phyloP scores from a whole-genome alignment of 2,113 vertebrate genomes.

The Solea senegalensis region DNA sequence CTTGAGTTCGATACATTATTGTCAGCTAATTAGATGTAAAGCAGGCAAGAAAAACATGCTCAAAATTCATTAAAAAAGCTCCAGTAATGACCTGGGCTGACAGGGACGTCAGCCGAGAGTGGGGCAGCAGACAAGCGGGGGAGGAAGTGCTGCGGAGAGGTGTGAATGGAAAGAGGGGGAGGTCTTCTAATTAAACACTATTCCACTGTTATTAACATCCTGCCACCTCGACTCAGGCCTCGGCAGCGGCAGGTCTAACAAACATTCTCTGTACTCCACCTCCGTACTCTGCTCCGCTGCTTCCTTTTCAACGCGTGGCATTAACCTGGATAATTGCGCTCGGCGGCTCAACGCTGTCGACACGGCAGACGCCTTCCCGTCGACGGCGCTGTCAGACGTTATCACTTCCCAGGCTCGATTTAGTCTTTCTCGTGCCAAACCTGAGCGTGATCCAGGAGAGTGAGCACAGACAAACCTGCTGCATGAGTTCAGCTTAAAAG shows the following conservation, averaged over 20 bases:
- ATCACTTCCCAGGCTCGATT: constrained; percentile 25
- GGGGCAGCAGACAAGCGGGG: constrained; percentile 89
- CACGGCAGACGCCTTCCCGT: constrained; percentile 22
- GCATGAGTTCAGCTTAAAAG: constrained; percentile 3
- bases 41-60: constrained; percentile 89
- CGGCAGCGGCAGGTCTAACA: constrained; percentile 57
- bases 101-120: constrained; percentile 95
- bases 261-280: constrained; percentile 42
- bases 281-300: constrained; percentile 21
- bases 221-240: constrained; percentile 66
- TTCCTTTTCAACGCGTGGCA: constrained; percentile 47
- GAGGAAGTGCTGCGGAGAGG: constrained; percentile 80
- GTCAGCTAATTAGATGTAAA: constrained; percentile 99
- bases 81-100: constrained; percentile 99
- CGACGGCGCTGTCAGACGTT: constrained; percentile 40
- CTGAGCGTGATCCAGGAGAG: constrained; percentile 3
- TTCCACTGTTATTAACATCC: constrained; percentile 98
- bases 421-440: constrained; percentile 12
- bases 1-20: constrained; percentile 95
- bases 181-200: constrained; percentile 99
- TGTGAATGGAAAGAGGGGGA: constrained; percentile 90
- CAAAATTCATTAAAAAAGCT: constrained; percentile 98
- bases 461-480: constrained; percentile 6
- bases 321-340: constrained; percentile 70
- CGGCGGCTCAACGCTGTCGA: constrained; percentile 43